These are phyloP conservation scores for Brenthis ino DNA, from an alignment of 2,888 invertebrate genomes.

Conservation along the genomic window DNA sequence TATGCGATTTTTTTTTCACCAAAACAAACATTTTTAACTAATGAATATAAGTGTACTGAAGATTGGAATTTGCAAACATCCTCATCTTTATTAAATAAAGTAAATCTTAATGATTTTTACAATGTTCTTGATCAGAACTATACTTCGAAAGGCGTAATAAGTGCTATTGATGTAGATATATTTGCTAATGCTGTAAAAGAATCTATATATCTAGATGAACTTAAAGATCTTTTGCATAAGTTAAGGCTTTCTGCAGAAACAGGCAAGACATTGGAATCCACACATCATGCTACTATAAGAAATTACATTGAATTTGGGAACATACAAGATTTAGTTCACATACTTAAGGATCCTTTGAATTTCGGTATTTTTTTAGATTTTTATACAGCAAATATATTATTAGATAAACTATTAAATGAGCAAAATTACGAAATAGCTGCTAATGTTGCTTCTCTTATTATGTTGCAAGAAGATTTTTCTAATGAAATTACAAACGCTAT, in stretches of 20 bases:
- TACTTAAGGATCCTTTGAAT: slow-evolving; percentile 90
- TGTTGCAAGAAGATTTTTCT: slow-evolving; percentile 94
- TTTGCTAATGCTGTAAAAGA: slow-evolving; percentile 87
- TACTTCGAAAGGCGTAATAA: slow-evolving; percentile 83
- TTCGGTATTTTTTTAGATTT: slow-evolving; percentile 96
- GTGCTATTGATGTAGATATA: slow-evolving; percentile 91
- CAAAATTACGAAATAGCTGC: slow-evolving; percentile 88
- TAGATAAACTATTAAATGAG: slow-evolving; percentile 89
- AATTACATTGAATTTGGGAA: slow-evolving; percentile 80
- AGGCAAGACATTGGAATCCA: slow-evolving; percentile 88
- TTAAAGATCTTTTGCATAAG: slow-evolving; percentile 87
- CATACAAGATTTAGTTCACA: slow-evolving; percentile 84
- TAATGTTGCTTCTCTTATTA: slow-evolving; percentile 88
- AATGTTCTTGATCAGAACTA: slow-evolving; percentile 86
- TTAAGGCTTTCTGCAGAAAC: slow-evolving; percentile 88
- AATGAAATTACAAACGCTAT: slow-evolving; percentile 87
- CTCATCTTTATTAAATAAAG: slow-evolving; percentile 83
- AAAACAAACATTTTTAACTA: slow-evolving; percentile 72
- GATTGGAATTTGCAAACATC: slow-evolving; percentile 86
- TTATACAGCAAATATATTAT: slow-evolving; percentile 88
- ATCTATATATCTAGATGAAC: slow-evolving; percentile 84
- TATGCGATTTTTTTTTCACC: slow-evolving; percentile 21
- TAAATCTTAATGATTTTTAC: slow-evolving; percentile 87
- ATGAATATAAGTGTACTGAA: slow-evolving; percentile 87
- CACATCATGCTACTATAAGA: slow-evolving; percentile 90